Base-by-base conservation (phyloP, 2,797 vertebrate species). In the Micromesistius poutassou region DNA sequence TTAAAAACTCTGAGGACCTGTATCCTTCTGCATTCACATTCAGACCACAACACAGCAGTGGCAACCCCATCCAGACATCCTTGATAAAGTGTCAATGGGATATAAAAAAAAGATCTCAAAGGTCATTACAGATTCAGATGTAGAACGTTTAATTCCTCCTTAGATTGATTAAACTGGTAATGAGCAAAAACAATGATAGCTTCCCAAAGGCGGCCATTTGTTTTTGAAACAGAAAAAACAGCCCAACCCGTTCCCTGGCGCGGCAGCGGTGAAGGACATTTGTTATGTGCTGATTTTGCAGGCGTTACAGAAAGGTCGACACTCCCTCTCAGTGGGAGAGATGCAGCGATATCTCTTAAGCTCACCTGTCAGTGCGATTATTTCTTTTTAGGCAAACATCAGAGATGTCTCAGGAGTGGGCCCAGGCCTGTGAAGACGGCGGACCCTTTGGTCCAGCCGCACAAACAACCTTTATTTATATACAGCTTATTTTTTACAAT, bases 251-350 rank as follows among this genome's bases (percentile, higher is more conserved):
- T 79, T 74, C 22, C 74, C 79, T 80, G 70, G 25, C 74, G 55
- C 72, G 71, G 78, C 72, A 72, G 33, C 77, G 73, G 36, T 86
- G 81, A 82, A 86, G 85, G 82, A 79, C 84, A 80, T 77, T 80
- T 74, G 71, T 82, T 87, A 89, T 80, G 76, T 79, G 90, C 91
- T 89, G 87, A 90, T 84, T 74, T 4, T 68, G 68, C 70, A 80
- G 79, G 66, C 84, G 79, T 78, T 76, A 82, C 33, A 28, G 68
- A 81, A 86, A 84, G 87, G 86, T 89, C 79, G 80, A 86, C 76
- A 25, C 71, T 70, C 76, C 73, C 76, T 85, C 79, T 81, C 72
- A 76, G 79, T 40, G 6, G 71, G 74, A 71, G 38, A 30, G 36
- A 28, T 78, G 79, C 83, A 50, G 77, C 70, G 73, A 78, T 75